These are phyloP conservation scores for Caenorhabditis afra DNA, from an alignment of 2,888 invertebrate genomes.

Conservation along the genomic window DNA sequence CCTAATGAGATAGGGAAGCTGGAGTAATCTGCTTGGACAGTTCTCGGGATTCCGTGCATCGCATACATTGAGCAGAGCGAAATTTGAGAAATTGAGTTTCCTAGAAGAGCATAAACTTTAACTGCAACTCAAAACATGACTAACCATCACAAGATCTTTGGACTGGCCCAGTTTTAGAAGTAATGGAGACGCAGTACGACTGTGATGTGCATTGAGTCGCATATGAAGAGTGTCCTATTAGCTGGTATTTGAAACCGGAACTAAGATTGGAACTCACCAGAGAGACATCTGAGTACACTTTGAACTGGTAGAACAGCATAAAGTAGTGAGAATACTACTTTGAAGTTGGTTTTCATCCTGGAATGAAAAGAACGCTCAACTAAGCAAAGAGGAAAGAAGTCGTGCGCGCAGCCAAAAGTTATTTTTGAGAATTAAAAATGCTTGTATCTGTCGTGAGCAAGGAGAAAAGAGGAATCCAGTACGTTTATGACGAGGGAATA, in stretches of 20 bases:
- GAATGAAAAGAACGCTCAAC: not conserved
- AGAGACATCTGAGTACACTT: conserved; percentile 42
- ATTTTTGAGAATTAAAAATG: conserved; percentile 39
- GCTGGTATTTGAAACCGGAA: not conserved
- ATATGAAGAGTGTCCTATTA: conserved; percentile 48
- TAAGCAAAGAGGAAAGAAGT: conserved; percentile 2
- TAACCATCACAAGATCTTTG: conserved; percentile 65
- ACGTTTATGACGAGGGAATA: not conserved
- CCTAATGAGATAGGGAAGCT: conserved; percentile 43
- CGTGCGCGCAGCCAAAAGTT: conserved; percentile 9
- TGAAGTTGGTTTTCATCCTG: conserved; percentile 42
- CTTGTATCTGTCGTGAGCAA: conserved; percentile 21
- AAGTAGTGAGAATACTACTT: conserved; percentile 22
- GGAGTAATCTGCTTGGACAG: conserved; percentile 46
- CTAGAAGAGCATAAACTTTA: conserved; percentile 38
- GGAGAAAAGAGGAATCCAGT: not conserved
- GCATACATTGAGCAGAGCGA: conserved; percentile 63
- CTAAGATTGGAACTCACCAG: conserved; percentile 20
- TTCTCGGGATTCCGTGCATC: conserved; percentile 52
- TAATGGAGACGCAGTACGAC: conserved; percentile 63
- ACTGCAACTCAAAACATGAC: not conserved
- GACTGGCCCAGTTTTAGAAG: conserved; percentile 55
- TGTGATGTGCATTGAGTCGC: conserved; percentile 61
- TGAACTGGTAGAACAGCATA: conserved; percentile 27
- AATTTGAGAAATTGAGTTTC: conserved; percentile 63